These are phyloP conservation scores for Sakesphorus luctuosus DNA, from an alignment of 2,113 vertebrate species.

Conservation along the genomic window DNA sequence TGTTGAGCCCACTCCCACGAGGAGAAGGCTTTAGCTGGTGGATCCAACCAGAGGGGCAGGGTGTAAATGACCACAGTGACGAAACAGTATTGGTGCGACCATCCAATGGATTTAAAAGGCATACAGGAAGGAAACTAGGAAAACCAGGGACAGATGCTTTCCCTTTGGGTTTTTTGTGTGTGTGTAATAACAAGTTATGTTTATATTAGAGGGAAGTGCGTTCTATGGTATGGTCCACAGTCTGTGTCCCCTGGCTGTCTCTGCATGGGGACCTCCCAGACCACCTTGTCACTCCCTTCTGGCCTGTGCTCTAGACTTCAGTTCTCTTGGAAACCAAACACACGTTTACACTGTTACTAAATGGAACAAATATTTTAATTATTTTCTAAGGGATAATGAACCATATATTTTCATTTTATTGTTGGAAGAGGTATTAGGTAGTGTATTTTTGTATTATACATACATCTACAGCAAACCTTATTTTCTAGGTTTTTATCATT, in stretches of 20 bases:
- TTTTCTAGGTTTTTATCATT: neutral
- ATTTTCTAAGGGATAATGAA: neutral
- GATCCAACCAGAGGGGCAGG: neutral
- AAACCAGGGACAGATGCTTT: neutral
- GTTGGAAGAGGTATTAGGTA: neutral
- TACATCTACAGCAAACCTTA: neutral
- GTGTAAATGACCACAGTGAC: neutral
- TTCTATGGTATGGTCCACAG: neutral
- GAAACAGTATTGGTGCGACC: neutral
- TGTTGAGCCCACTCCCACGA: neutral
- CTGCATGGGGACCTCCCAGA: rapidly evolving
- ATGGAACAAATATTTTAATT: neutral
- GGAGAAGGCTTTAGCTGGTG: neutral
- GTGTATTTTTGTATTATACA: neutral
- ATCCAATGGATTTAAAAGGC: neutral
- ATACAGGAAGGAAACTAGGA: neutral
- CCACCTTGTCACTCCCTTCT: neutral
- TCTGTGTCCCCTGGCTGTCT: neutral
- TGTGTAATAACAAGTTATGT: neutral
- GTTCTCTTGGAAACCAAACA: conserved; percentile 1
- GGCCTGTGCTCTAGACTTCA: neutral
- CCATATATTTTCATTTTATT: neutral
- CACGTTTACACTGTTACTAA: neutral
- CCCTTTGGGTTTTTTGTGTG: neutral
- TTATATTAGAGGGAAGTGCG: neutral